phyloP scores from a whole-genome alignment of 2,113 vertebrate species.

The Cyanoramphus novaezelandiae region DNA sequence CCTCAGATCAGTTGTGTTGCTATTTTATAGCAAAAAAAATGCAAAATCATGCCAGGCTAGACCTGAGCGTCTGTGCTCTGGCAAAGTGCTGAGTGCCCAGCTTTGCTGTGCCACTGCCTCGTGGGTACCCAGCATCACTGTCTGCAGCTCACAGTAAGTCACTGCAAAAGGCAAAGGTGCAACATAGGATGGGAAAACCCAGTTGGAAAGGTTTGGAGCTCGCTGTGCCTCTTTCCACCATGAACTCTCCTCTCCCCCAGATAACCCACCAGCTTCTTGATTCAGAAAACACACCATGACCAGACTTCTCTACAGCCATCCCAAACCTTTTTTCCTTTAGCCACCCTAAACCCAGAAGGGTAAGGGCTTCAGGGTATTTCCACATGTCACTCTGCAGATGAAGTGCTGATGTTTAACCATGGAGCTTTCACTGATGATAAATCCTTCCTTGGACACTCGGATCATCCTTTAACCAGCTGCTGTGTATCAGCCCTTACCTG shows the following conservation, averaged over 20 bases:
- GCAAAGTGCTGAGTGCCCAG: neutral
- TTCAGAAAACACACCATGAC: rapidly evolving
- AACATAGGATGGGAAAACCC: neutral
- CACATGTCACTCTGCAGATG: neutral
- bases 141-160: neutral
- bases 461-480: neutral
- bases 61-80: neutral
- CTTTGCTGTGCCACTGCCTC: neutral
- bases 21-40: neutral
- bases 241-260: neutral
- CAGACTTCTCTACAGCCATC: neutral
- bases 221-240: rapidly evolving
- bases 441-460: neutral
- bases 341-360: neutral
- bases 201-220: neutral
- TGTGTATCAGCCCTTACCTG: neutral
- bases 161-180: neutral
- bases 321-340: neutral
- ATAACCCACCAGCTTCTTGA: neutral
- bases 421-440: neutral
- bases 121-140: rapidly evolving
- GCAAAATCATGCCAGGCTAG: neutral
- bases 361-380: neutral
- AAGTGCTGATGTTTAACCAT: neutral
- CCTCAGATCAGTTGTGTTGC: neutral